phyloP scores from a whole-genome alignment of 2,113 vertebrate species.

The Montifringilla adamsi region DNA sequence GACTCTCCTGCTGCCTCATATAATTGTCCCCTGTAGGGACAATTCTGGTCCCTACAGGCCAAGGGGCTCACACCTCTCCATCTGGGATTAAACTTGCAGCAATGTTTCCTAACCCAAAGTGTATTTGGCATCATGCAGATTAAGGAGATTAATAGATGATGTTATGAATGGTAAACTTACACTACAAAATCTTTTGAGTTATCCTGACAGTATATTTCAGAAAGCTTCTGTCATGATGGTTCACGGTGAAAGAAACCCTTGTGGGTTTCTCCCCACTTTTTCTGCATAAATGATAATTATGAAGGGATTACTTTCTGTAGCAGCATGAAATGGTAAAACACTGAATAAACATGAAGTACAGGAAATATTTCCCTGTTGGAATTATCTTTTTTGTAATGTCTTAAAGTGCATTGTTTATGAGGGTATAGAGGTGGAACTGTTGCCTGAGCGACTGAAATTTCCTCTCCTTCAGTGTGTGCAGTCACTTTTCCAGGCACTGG shows the following conservation, averaged over 20 bases:
- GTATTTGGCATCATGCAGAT: not conserved
- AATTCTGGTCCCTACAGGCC: not conserved
- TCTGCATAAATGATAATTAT: not conserved
- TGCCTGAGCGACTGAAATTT: not conserved
- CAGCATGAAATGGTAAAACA: not conserved
- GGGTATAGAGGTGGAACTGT: not conserved
- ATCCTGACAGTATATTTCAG: not conserved
- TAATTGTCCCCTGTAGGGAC: no score
- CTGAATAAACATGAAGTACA: not conserved
- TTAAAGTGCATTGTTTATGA: not conserved
- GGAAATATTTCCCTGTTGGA: not conserved
- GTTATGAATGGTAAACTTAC: not conserved
- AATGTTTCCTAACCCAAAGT: not conserved
- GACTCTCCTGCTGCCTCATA: rapidly evolving
- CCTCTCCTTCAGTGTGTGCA: not conserved
- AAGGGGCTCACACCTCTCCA: not conserved
- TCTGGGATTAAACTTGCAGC: not conserved
- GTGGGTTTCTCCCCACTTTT: rapidly evolving
- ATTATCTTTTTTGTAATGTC: not conserved
- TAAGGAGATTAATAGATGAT: not conserved
- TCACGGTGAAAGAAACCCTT: not conserved
- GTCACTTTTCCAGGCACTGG: not conserved
- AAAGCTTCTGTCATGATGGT: not conserved
- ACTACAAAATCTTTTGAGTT: not conserved
- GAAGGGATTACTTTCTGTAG: not conserved